Base-by-base conservation (phyloP, 2,888 invertebrate genomes). In the Tridacna gigas region DNA sequence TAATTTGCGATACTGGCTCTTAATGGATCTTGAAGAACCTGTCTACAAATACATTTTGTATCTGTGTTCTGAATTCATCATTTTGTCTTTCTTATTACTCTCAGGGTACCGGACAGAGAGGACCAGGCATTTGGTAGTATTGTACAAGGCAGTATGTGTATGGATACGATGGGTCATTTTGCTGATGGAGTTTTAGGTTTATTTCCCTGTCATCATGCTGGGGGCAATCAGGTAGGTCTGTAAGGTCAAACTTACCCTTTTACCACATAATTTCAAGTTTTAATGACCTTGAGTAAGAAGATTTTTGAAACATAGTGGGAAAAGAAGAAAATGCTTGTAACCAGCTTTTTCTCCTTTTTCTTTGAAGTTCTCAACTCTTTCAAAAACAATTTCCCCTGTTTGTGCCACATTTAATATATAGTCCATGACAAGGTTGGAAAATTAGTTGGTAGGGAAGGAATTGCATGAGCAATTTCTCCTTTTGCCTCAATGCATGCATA, bases 141-240 rank as follows among this genome's bases (percentile, higher is more conserved):
- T 82, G 96, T 97, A 82, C 98, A 98, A 95, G 97, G 90, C 5
- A 87, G 79, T 13, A 90, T 97, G 92, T 99, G 99, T 94, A 95
- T 99, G 92, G 99, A 99, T 94, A 98, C 99, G 20, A 97, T 99
- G 96, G 99, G 99, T 0, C 97, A 98, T 93, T 96, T 97, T 63
- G 97, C 97, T 92, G 98, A 97, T 74, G 95, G 95, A 37, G 97
- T 97, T 28, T 96, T 99, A 69, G 98, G 98, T 25, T 96, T 99
- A 93, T 99, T 98, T 94, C 97, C 97, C 66, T 99, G 99, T 94
- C 99, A 99, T 95, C 97, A 98, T 93, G 97, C 98, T 48, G 99
- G 99, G 78, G 99, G 99, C 80, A 99, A 99, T 95, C 99, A 99
- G 96, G 96, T 94, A 82, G 56, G 20, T 20, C 56, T 56, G 9